phyloP scores from a whole-genome alignment of 2,888 invertebrate species.

The Melolontha melolontha region DNA sequence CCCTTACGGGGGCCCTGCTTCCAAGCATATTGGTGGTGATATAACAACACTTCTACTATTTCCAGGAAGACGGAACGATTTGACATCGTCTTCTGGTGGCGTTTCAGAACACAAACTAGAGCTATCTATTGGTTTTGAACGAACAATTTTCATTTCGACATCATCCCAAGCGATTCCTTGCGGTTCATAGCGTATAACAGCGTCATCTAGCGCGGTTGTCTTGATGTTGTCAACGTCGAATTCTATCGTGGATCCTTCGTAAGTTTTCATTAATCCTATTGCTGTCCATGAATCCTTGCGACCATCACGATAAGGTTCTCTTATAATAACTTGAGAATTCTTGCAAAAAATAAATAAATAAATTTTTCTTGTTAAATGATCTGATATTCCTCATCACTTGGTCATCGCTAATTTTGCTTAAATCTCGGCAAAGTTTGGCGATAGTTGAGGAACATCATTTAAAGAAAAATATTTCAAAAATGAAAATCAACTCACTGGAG shows the following conservation, averaged over 20 bases:
- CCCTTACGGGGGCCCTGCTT: too few species aligned
- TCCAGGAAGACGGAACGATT: conserved; percentile 73
- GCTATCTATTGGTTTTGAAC: conserved; percentile 79
- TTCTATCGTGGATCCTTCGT: conserved; percentile 86
- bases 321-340: conserved; percentile 85
- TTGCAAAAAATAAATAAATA: conserved; percentile 58
- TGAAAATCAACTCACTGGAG: conserved; percentile 67
- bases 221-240: conserved; percentile 86
- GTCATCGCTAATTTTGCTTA: too few species aligned
- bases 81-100: conserved; percentile 80
- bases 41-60: conserved; percentile 81
- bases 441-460: not conserved
- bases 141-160: conserved; percentile 83
- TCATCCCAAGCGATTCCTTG: conserved; percentile 85
- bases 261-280: conserved; percentile 88
- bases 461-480: not conserved
- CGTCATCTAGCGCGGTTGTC: conserved; percentile 89
- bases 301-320: conserved; percentile 83
- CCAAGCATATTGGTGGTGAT: conserved; percentile 86
- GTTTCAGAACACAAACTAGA: conserved; percentile 87
- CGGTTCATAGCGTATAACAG: conserved; percentile 90
- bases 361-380: too few species aligned
- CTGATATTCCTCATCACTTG: too few species aligned
- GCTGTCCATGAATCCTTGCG: conserved; percentile 91
- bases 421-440: too few species aligned